Evolutionary conservation across 2,797 vertebrate species (phyloP).

Genomic region (Danio jaintianensis): DNA sequence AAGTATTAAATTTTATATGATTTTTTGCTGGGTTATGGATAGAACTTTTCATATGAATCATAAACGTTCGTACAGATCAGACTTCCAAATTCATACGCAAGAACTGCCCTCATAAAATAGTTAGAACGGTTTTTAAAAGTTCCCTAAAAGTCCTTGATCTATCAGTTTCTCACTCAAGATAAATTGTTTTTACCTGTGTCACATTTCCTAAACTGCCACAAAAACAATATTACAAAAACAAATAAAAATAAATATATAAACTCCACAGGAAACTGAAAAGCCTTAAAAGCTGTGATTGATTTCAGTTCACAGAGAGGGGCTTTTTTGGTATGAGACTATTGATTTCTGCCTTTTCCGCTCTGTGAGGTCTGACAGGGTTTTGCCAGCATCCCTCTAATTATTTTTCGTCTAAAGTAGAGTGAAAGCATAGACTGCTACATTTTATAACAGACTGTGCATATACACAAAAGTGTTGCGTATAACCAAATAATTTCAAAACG

Average conservation of each 20-base stretch:
- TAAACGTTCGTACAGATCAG: no score
- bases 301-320: not conserved
- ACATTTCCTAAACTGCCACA: not conserved
- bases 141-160: not conserved
- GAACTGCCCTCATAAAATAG: no score
- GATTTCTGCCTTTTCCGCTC: constrained; percentile 26
- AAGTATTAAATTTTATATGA: no score
- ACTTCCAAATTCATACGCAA: no score
- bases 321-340: constrained; percentile 31
- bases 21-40: no score
- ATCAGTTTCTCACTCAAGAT: not conserved
- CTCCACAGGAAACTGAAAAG: constrained; percentile 5
- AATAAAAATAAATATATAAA: not conserved
- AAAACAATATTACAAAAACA: not conserved
- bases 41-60: no score
- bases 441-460: not conserved
- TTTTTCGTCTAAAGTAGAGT: not conserved
- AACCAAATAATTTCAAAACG: not conserved
- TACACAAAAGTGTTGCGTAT: not conserved
- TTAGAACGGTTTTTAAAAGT: no score
- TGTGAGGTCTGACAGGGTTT: constrained; percentile 8
- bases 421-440: not conserved
- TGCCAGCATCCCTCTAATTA: not conserved
- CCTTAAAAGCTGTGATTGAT: constrained; percentile 22
- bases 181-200: not conserved